These are phyloP conservation scores for Heterochromis multidens DNA, from an alignment of 2,113 vertebrate genomes.

Conservation along the genomic window DNA sequence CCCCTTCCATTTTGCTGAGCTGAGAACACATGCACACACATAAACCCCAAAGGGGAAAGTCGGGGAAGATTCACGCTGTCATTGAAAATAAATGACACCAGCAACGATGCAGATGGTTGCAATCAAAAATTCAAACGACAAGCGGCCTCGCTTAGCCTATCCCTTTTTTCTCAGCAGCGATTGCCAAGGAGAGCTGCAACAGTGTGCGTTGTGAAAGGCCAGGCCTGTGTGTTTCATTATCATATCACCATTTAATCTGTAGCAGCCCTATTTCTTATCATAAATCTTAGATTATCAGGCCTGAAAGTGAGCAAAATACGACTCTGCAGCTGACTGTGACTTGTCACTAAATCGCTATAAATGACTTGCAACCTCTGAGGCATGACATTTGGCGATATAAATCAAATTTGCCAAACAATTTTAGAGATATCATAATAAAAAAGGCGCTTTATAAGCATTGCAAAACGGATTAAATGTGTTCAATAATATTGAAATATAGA, in stretches of 20 bases:
- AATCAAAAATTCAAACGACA: constrained; percentile 76
- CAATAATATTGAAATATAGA: constrained; percentile 40
- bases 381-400: constrained; percentile 49
- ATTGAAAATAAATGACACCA: constrained; percentile 72
- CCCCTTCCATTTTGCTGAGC: constrained; percentile 30
- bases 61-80: constrained; percentile 63
- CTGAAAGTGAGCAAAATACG: constrained; percentile 53
- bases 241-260: constrained; percentile 69
- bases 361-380: constrained; percentile 48
- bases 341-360: constrained; percentile 53
- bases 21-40: constrained; percentile 3
- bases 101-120: constrained; percentile 71
- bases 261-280: constrained; percentile 63
- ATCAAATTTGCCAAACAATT: constrained; percentile 61
- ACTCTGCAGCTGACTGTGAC: constrained; percentile 41
- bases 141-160: constrained; percentile 63
- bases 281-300: constrained; percentile 66
- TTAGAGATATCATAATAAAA: constrained; percentile 41
- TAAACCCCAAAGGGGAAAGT: constrained; percentile 52
- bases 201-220: constrained; percentile 59
- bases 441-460: constrained; percentile 13
- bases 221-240: constrained; percentile 68
- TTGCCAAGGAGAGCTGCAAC: constrained; percentile 64
- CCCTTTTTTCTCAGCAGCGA: constrained; percentile 47
- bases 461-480: constrained; percentile 53